Base-by-base conservation (phyloP, 2,888 invertebrate species). In the Drosophila ezoana region DNA sequence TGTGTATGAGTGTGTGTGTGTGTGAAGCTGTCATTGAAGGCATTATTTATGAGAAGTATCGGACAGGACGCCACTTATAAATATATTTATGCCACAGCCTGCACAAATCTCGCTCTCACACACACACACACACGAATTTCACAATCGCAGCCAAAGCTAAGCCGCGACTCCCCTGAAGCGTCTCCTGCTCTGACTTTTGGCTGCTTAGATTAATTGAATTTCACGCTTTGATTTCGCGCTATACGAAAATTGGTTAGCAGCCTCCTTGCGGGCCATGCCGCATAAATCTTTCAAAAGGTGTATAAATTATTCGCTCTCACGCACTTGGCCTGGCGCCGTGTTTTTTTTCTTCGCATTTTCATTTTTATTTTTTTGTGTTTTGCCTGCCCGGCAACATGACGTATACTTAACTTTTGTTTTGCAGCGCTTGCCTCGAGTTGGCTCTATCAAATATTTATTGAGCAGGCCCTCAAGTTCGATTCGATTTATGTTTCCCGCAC, bases 241-340 rank as follows among this genome's bases (percentile, higher is more conserved):
- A 63, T 60, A 54, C 16, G 56, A 47, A 66, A 71, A 73, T 79
- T 76, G 82, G 63, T 79, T 65, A 63, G 67, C 48, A 43, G 72
- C 71, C 73, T 60, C 48, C 54, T 53, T 60, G 69, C 38, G 69
- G 72, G 59, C 78, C 53, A 63, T 51, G 68, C 54, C 69, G 62
- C 82, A 79, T 85, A 89, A 85, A 89, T 85, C 84, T 85, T 89
- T 85, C 89, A 89, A 65, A 71, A 82, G 83, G 80, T 87, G 83
- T 69, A 87, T 85, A 85, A 85, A 82, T 85, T 89, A 85, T 82
- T 79, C 71, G 74, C 76, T 69, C 85, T 74, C 79, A 84, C 87
- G 83, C 83, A 87, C 72, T 67, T 56, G 47, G 65, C 63, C 45
- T 61, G 58, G 65, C 68, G 53, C 67, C 54, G 52, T 40, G 40